Evolutionary conservation across 2,113 vertebrate species (phyloP), one percentile per base, ranked within the genome.

Genomic region (Fregata magnificens): DNA sequence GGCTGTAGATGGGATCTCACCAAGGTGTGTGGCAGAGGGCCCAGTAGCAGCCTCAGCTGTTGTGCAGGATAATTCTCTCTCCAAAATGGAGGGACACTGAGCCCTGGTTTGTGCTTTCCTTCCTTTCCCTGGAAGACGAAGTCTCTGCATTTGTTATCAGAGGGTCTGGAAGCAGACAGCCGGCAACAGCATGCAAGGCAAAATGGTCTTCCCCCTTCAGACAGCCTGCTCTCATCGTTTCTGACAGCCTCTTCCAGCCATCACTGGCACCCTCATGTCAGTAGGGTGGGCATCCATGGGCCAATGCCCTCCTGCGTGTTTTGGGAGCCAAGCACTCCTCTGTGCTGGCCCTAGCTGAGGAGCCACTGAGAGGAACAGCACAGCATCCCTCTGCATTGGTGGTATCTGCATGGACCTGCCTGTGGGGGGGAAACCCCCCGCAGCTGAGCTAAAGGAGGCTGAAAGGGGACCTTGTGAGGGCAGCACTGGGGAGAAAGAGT

Each of bases 281-380:
- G 16, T 13, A 42, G 42, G 21, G 16, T 1, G 6, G 36, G 15
- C 32, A 62, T 40, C 82, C 11, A 11, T 0, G 5, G 31, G 28
- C 40, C 40, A 34, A 1, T 53, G 28, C 15, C 49, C 25, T 91
- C 24, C 28, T 26, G 26, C 34, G 20, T 13, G 9, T 69, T 91
- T 44, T 69, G 53, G 29, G 47, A 86, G 66, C 44, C 8, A n/a
- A 32, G 5, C 10, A 5, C 7, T 63, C 28, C 25, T 16, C 71
- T 69, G 11, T 59, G 44, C 58, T 50, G 38, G 3, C 53, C 15
- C 22, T 34, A 14, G 50, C 49, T 42, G 62, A 50, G 53, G 7
- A 81, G 16, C 10, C 1, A 0, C 29, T 0, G 0, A 34, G 67
- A 71, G 19, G 44, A 83, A 3, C 25, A 42, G 38, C 62, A 6